Conservation (phyloP, 1,140 invertebrate species). For the Temnothorax curvispinosus region DNA sequence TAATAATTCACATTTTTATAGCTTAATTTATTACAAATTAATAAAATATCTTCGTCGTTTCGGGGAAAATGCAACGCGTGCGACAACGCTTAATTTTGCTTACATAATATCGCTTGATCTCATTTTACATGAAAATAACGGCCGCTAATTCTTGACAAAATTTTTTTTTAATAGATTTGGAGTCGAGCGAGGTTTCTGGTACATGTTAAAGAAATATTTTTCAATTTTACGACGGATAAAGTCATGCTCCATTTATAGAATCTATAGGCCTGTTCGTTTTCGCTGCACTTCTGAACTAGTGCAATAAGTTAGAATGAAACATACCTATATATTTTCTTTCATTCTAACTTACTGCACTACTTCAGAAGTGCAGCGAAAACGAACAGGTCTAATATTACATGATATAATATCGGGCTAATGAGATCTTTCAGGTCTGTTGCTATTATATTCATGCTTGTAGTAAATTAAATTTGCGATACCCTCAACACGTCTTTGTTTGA, state of each 20-base stretch:
- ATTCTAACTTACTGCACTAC: too few relatives aligned
- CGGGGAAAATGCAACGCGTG: too few relatives aligned
- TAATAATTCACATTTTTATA: not conserved
- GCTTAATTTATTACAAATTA: not conserved
- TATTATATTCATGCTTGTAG: slow-evolving; percentile 15
- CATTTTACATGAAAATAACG: too few relatives aligned
- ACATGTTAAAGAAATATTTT: not conserved
- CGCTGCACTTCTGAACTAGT: too few relatives aligned
- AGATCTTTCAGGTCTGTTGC: not conserved
- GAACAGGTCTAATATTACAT: not conserved
- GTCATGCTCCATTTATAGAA: not conserved
- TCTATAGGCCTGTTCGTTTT: too few relatives aligned
- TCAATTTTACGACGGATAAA: not conserved
- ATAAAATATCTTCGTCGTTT: not conserved
- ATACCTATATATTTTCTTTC: too few relatives aligned
- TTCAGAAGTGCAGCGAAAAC: too few relatives aligned
- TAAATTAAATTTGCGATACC: slow-evolving; percentile 45
- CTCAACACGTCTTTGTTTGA: slow-evolving; percentile 11
- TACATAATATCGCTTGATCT: too few relatives aligned
- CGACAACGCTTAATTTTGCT: too few relatives aligned
- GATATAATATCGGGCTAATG: slow-evolving; percentile 19
- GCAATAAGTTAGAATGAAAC: too few relatives aligned
- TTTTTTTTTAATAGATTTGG: too few relatives aligned
- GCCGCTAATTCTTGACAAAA: too few relatives aligned
- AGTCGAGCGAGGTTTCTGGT: not conserved